Evolutionary conservation across 2,888 invertebrate species (phyloP), one percentile per base, ranked within the genome.

Genomic region (Drosophila eohydei): DNA sequence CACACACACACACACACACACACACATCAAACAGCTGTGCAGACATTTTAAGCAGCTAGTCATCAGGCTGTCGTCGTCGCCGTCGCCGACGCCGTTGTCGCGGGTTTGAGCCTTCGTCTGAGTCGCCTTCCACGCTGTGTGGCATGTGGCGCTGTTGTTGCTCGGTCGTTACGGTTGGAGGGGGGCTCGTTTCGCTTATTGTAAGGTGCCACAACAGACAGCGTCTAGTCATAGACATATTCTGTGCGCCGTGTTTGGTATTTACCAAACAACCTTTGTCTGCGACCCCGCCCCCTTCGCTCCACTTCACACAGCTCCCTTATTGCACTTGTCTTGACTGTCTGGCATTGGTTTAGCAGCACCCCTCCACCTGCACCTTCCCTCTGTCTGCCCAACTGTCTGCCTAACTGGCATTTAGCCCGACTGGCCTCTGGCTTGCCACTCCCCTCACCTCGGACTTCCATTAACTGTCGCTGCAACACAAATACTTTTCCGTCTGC

Each of bases 31-130:
- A 84, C 89, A 84, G 83, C 83, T 89, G 89, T 81, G 89, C 88
- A 89, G 83, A 87, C 83, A 84, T 89, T 84, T 88, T 84, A 84
- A 84, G 84, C 89, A 84, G 80, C 73, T 63, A 73, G 80, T 80
- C 80, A 77, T 82, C 80, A 77, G 85, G 70, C 88, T 87, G 88
- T 83, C 83, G 76, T 71, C 72, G 69, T 83, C 66, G 41, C 9
- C 40, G 43, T 43, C 34, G 34, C 71, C 70, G 68, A 80, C 62
- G 41, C 28, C 28, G 28, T 48, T 30, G 46, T 48, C 48, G 48
- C 48, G 48, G 48, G 48, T 46, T 59, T 57, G 59, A 60, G 63
- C 56, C 54, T 36, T 44, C 26, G 73, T 55, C 67, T 64, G 56
- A 67, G 59, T 75, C 74, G 56, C 74, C 55, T 69, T 59, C 60